Evolutionary conservation across 2,888 invertebrate genomes (phyloP), one percentile per base, ranked within the genome.

Genomic region (Drosophila macrospina): DNA sequence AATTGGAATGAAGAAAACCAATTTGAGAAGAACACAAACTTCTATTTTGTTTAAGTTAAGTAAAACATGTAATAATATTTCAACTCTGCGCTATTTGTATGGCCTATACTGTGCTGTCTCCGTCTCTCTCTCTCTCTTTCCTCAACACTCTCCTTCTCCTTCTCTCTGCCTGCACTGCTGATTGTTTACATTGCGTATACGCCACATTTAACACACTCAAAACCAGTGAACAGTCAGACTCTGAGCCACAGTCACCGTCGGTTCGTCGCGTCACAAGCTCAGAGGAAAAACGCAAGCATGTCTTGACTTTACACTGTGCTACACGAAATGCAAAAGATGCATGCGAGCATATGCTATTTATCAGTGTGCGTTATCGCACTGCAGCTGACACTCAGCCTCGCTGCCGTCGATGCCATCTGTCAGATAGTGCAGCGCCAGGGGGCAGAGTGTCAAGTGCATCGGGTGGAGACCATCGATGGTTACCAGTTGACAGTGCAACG

Each of bases 401-500:
- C 67, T 45, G 8, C 11, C 5, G 15, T 15, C 28, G 89, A 91
- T 67, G 60, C 86, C 1, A 82, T 91, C 11, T 90, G 90, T 51
- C 81, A 80, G 30, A 82, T 85, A n/a, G 80, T 89, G 45, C 69
- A 80, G 30, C 76, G 78, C 7, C 80, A 89, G 51, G 69, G 73
- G 4, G 84, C 83, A n/a, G 62, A 74, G 26, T 91, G 91, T 59
- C 88, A 91, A 64, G 78, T 78, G 26, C 88, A 91, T 68, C 85
- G 73, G 26, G 80, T 91, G n/a, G 69, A 71, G 56, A 91, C 91
- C 8, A 70, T 69, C 28, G 91, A 91, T 68, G 88, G 90, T 5
- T 91, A 91, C 72, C 74, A 79, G 32, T 64, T 91, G 30, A 90
- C 88, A 4, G 20, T 91, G 41, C 90, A 91, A 30, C 85, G 91